These are phyloP conservation scores for Pocillopora grandis DNA, from an alignment of 92 coral and sea anemone genomes.

Conservation along the genomic window DNA sequence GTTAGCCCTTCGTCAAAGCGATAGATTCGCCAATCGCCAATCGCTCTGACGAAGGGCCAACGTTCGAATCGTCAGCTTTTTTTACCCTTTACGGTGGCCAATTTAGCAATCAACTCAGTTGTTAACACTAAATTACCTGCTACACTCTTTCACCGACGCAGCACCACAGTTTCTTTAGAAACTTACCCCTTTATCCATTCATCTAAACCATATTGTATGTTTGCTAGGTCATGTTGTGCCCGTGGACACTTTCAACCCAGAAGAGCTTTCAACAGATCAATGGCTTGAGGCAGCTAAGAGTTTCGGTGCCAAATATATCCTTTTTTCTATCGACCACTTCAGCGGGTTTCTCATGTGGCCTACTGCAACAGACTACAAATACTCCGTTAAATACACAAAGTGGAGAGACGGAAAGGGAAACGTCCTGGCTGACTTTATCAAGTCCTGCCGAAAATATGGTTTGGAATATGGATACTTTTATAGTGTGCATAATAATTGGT, in stretches of 20 bases:
- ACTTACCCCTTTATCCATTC: background rate
- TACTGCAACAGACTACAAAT: slow-evolving; percentile 64
- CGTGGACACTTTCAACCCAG: slow-evolving; percentile 71
- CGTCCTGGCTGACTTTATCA: slow-evolving; percentile 68
- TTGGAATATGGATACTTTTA: slow-evolving; percentile 69
- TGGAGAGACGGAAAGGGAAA: slow-evolving; percentile 80
- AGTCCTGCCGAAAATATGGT: slow-evolving; percentile 64
- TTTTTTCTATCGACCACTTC: slow-evolving; percentile 76
- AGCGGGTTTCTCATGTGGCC: slow-evolving; percentile 92
- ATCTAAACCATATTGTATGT: background rate
- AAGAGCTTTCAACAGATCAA: slow-evolving; percentile 76
- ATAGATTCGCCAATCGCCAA: too few relatives aligned
- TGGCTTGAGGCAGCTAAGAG: slow-evolving; percentile 78
- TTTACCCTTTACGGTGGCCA: too few relatives aligned
- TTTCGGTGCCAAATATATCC: slow-evolving; percentile 81
- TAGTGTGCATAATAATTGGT: slow-evolving; percentile 83
- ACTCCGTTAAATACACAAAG: slow-evolving; percentile 68
- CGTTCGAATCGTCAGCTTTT: too few relatives aligned
- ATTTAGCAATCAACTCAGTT: too few relatives aligned
- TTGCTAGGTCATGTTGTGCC: slow-evolving; percentile 60
- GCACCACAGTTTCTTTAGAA: too few relatives aligned
- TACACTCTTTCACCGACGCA: too few relatives aligned
- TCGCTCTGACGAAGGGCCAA: too few relatives aligned
- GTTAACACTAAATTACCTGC: too few relatives aligned
- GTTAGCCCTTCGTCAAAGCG: too few relatives aligned